A percentile compares a stretch with the other conserved stretches of the same genome.
Conservation (phyloP, 2,888 invertebrate species). For the Tortrix viridana region DNA sequence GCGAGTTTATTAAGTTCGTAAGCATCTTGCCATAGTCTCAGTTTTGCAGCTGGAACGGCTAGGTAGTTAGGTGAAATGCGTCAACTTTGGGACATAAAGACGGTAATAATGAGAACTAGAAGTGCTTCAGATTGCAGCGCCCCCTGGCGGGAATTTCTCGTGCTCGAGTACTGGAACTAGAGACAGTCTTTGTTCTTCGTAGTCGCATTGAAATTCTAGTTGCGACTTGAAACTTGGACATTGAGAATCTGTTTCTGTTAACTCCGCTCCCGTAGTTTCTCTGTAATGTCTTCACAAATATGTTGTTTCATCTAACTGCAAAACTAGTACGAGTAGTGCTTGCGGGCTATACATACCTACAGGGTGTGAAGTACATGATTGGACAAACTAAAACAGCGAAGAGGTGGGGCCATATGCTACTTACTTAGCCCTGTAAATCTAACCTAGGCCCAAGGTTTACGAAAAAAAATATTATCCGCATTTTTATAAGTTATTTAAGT, state of each 20-base stretch:
- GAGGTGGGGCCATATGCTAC: too few species aligned
- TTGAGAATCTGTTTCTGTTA: background rate
- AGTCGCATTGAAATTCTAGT: background rate
- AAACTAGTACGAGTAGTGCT: too few species aligned
- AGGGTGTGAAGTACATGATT: too few species aligned
- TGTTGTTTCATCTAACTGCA: too few species aligned
- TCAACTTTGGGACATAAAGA: background rate
- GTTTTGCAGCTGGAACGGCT: background rate
- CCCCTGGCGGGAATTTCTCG: background rate
- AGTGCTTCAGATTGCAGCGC: background rate
- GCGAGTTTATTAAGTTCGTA: too few species aligned
- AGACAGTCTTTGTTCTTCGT: background rate
- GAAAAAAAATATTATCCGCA: too few species aligned
- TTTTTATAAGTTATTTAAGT: too few species aligned
- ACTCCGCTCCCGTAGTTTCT: background rate
- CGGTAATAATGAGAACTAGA: background rate
- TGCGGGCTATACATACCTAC: too few species aligned
- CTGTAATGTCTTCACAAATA: too few species aligned
- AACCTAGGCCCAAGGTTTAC: too few species aligned
- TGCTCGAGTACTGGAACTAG: background rate
- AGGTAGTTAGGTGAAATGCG: constrained; percentile 2
- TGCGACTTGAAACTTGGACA: background rate
- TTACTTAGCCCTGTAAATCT: too few species aligned
- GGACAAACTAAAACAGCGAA: too few species aligned
- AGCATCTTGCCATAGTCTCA: background rate